Percentiles rank a stretch among this genome's conserved stretches.
These are phyloP conservation scores for Lipophrys pholis DNA, from an alignment of 2,113 vertebrate species.

Conservation along the genomic window DNA sequence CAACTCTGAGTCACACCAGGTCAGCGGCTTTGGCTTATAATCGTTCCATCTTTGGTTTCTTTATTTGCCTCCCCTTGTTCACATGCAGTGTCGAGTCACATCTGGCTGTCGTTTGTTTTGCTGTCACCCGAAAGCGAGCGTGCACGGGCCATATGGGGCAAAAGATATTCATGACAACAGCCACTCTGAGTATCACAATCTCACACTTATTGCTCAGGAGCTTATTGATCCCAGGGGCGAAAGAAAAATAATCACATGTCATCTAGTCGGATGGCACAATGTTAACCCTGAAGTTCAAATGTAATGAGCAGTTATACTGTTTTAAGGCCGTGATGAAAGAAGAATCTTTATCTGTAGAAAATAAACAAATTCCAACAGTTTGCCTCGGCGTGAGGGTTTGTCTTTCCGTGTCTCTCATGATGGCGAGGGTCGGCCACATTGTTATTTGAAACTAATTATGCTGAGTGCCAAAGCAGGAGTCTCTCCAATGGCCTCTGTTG, in stretches of 20 bases:
- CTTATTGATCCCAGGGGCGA: slow-evolving; percentile 38
- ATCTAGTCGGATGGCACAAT: slow-evolving; percentile 49
- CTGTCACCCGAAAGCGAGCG: slow-evolving; percentile 39
- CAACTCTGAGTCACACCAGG: background rate
- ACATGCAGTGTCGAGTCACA: slow-evolving; percentile 42
- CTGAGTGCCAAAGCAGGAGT: slow-evolving; percentile 55
- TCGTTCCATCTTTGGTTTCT: slow-evolving; percentile 14
- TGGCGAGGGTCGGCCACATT: slow-evolving; percentile 41
- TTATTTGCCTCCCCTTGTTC: slow-evolving; percentile 36
- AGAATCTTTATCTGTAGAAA: slow-evolving; percentile 9
- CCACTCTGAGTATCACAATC: slow-evolving; percentile 19
- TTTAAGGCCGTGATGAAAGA: slow-evolving; percentile 41
- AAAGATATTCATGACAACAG: slow-evolving; percentile 33
- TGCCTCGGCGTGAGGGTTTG: slow-evolving; percentile 3
- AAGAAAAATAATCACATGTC: slow-evolving; percentile 46
- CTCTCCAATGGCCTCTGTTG: slow-evolving; percentile 68
- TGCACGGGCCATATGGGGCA: background rate
- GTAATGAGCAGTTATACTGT: slow-evolving; percentile 17
- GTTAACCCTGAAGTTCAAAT: slow-evolving; percentile 36
- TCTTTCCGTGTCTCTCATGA: slow-evolving; percentile 2
- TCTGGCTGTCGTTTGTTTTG: slow-evolving; percentile 58
- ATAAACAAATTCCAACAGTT: slow-evolving; percentile 28
- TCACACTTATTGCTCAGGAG: slow-evolving; percentile 53
- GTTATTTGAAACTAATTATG: slow-evolving; percentile 75
- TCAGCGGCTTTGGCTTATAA: slow-evolving; percentile 9